Conservation (phyloP, 2,797 vertebrate species). For the Astyanax mexicanus region DNA sequence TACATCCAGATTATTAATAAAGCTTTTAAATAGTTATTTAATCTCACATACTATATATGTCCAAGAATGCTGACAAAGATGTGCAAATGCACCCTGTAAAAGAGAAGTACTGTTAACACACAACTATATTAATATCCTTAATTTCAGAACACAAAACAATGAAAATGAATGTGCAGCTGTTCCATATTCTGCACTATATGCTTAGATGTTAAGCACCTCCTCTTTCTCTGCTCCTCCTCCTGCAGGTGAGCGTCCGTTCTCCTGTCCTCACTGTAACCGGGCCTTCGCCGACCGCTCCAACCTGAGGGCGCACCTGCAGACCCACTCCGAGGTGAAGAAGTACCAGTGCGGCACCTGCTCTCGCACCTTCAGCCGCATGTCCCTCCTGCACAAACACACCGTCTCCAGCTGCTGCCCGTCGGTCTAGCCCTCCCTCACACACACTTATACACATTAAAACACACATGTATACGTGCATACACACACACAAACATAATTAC, state of each 20-base stretch:
- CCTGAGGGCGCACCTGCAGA: constrained; percentile 96
- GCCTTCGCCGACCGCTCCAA: constrained; percentile 98
- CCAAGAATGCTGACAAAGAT: too few species aligned
- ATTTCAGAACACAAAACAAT: too few species aligned
- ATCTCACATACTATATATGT: too few species aligned
- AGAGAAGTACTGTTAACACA: too few species aligned
- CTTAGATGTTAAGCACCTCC: neutral
- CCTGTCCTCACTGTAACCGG: constrained; percentile 90
- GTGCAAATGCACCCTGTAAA: too few species aligned
- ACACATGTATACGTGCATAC: neutral
- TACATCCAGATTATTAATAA: too few species aligned
- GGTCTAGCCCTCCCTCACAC: constrained; percentile 57
- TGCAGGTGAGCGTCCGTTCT: constrained; percentile 81
- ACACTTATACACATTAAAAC: neutral
- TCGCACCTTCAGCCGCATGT: constrained; percentile 98
- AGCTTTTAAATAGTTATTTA: too few species aligned
- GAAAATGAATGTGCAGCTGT: too few species aligned
- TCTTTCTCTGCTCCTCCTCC: constrained; percentile 1
- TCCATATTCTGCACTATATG: too few species aligned
- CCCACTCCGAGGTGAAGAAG: constrained; percentile 97
- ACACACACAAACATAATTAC: neutral
- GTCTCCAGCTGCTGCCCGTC: constrained; percentile 86
- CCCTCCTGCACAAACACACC: constrained; percentile 94
- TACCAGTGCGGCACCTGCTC: constrained; percentile 93
- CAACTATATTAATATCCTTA: too few species aligned